Conservation (phyloP, 1,140 invertebrate genomes). For the Atta colombica region DNA sequence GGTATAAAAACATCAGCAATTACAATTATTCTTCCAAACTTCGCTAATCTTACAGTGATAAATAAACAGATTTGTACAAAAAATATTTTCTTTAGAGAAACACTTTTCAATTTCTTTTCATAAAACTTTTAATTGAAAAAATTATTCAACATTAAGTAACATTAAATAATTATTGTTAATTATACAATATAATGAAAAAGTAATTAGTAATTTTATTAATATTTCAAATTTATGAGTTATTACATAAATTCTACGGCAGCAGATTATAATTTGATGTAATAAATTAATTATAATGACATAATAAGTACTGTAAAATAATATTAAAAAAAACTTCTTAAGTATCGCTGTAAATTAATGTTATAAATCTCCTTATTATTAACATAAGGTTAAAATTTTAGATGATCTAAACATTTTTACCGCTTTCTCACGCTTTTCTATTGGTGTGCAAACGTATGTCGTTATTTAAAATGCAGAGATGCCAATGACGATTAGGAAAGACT, state of each 20-base stretch:
- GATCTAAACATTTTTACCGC: background rate
- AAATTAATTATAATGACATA: background rate
- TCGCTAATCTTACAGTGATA: background rate
- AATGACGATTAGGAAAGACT: constrained; percentile 28
- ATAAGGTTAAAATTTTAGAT: background rate
- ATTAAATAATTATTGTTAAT: background rate
- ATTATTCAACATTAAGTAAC: background rate
- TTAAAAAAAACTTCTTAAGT: background rate
- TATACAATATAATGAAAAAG: background rate
- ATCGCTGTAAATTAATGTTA: background rate
- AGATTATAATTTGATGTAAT: background rate
- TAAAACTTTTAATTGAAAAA: background rate
- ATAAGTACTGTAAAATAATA: background rate
- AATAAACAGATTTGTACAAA: background rate
- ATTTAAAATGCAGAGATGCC: constrained; percentile 5
- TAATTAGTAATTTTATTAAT: background rate
- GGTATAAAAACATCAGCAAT: background rate
- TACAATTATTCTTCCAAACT: background rate
- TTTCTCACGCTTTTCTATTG: constrained; percentile 40
- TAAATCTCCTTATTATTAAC: background rate
- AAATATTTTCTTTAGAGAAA: background rate
- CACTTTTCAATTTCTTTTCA: background rate
- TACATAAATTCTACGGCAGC: background rate
- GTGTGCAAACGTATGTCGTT: background rate
- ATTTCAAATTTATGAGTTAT: background rate